Base-by-base conservation (phyloP, 2,797 vertebrate genomes). In the Chelonia mydas region DNA sequence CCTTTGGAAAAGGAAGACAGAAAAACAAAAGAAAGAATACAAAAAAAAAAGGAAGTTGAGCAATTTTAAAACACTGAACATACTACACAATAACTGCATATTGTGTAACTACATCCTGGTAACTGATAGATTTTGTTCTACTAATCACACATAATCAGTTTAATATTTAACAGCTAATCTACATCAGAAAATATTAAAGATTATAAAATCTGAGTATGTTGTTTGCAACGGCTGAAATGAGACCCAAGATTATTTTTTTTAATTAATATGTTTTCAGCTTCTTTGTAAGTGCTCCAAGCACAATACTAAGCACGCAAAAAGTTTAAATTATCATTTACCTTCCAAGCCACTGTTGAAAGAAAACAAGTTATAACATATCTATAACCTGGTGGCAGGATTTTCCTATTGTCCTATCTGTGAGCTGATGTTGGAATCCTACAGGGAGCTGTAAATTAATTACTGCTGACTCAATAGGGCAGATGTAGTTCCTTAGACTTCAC, bases 171-270 rank as follows among this genome's bases (percentile, higher is more conserved):
- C 31, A 1, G 9, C 41, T 83, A 0, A 37, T 95, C 88, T 54
- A 51, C 89, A 86, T 51, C 57, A 91, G 57, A 87, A 94, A 92
- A 59, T 23, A 76, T 7, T 53, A 92, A 83, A 49, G 77, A 54
- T 45, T 55, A 65, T 19, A 12, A 1, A 6, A 5, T 68, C 37
- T 65, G 16, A 55, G 53, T 0, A 84, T 33, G 16, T 53, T 3
- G 0, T 1, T 0, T 49, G 12, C 17, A 74, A 65, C 72, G 49
- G 7, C n/a, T 3, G 19, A 1, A 23, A 82, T 27, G 5, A 90
- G 79, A 88, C 0, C 1, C 51, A 28, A 77, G 47, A 53, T 65
- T 79, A 41, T 25, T 87, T 59, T 92, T 80, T 88, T 79, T 74
- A 0, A 0, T 82, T 13, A 76, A 28, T 7, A 25, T 4, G n/a